phyloP scores from a whole-genome alignment of 2,113 vertebrate genomes.

The Prietella phreatophila region DNA sequence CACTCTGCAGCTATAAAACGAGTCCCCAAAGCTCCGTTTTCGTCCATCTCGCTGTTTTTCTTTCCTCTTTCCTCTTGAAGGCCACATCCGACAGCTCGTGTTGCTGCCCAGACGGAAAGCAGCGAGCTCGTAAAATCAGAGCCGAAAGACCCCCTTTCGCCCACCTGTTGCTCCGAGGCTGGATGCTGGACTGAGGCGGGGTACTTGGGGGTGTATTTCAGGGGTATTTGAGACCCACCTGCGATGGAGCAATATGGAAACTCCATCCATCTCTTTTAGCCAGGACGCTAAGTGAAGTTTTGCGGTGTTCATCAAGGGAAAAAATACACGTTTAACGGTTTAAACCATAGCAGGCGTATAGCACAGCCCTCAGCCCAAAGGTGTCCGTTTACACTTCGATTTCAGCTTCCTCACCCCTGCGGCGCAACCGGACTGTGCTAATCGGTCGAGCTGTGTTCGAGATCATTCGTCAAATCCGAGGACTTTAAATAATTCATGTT shows the following conservation, averaged over 20 bases:
- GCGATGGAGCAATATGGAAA: slow-evolving; percentile 61
- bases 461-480: slow-evolving; percentile 8
- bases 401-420: background rate
- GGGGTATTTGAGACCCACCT: slow-evolving; percentile 70
- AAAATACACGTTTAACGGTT: slow-evolving; percentile 35
- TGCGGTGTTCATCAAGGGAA: slow-evolving; percentile 34
- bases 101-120: slow-evolving; percentile 65
- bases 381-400: background rate
- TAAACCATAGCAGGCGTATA: slow-evolving; percentile 64
- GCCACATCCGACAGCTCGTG: slow-evolving; percentile 65
- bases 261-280: slow-evolving; percentile 38
- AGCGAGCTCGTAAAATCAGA: slow-evolving; percentile 72
- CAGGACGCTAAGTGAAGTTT: background rate
- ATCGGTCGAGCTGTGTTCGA: background rate
- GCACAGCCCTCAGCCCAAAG: background rate
- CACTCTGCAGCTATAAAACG: slow-evolving; percentile 17
- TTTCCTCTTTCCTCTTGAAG: slow-evolving; percentile 43
- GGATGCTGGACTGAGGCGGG: slow-evolving; percentile 41
- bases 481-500: background rate
- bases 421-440: background rate
- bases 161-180: slow-evolving; percentile 73
- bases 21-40: slow-evolving; percentile 27
- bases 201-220: background rate
- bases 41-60: slow-evolving; percentile 20
- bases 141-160: slow-evolving; percentile 43